Evolutionary conservation across 2,797 vertebrate species (phyloP), one percentile per base, ranked within the genome.

Genomic region (Myoxocephalus aenaeus): DNA sequence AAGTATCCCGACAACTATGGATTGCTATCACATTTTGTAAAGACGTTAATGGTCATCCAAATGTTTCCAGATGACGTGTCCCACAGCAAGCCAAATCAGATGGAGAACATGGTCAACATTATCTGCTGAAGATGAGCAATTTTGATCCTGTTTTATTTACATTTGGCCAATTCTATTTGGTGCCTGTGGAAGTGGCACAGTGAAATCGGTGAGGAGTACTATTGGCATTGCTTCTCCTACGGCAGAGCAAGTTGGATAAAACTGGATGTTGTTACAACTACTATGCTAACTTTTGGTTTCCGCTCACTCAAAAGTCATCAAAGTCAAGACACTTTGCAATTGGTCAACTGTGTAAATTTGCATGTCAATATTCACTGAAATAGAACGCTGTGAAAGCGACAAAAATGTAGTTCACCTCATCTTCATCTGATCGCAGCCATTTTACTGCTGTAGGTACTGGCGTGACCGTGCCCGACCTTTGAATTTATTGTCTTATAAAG

Each of bases 401-500:
- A 65, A 8, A 48, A 11, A 70, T 70, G 5, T 22, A 40, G 7
- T 51, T 50, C n/a, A 50, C 53, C 22, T 64, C 40, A n/a, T 8
- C 18, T 3, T 12, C 17, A 72, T 27, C 17, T 7, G 46, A 59
- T 53, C 9, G 18, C 0, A 0, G 10, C 32, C 27, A 17, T n/a
- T 67, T 1, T 8, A n/a, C 22, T 58, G 29, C 29, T 58, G 29
- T 10, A 18, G 29, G 11, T 32, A 20, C 11, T 53, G n/a, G 3
- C 9, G 9, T 25, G 65, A 68, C 25, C 7, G 5, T 58, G 32
- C 8, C 48, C 34, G 14, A 18, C 6, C 15, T 44, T 70, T 65
- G 15, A 50, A 38, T 59, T 42, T 53, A 25, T 36, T 62, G 7
- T 77, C 32, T 46, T 63, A 27, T 14, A 63, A 69, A 78, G 57